These are phyloP conservation scores for Limnodromus scolopaceus DNA, from an alignment of 2,797 vertebrate species.

Conservation along the genomic window DNA sequence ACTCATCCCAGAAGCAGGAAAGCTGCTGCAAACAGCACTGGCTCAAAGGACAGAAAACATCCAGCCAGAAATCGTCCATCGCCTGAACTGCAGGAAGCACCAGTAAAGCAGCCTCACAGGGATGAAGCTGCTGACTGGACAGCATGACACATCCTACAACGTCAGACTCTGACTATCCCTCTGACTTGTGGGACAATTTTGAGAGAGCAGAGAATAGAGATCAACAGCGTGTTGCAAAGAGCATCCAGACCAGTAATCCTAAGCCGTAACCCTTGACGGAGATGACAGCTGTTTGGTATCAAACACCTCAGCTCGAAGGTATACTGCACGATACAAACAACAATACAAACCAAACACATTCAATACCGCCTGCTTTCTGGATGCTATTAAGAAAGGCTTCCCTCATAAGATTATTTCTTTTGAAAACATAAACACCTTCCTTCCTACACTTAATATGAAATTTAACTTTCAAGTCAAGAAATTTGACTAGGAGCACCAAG, in stretches of 20 bases:
- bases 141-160: not conserved
- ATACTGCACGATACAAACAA: not conserved
- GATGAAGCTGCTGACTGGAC: not conserved
- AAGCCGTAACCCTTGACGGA: not conserved
- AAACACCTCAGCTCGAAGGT: not conserved
- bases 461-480: not conserved
- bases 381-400: not conserved
- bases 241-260: not conserved
- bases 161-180: not conserved
- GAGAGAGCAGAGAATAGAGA: not conserved
- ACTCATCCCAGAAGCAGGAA: not conserved
- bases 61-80: not conserved
- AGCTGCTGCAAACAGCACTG: not conserved
- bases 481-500: not conserved
- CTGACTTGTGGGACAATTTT: not conserved
- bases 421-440: not conserved
- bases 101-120: not conserved
- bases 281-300: not conserved
- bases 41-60: not conserved
- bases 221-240: not conserved
- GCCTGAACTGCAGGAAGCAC: not conserved
- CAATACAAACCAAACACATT: not conserved
- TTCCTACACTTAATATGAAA: not conserved
- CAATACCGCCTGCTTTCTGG: not conserved
- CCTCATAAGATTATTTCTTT: not conserved